A percentile compares a stretch with the other conserved stretches of the same genome.
Evolutionary conservation across 2,888 invertebrate genomes (phyloP).

Genomic region (Formica aserva): DNA sequence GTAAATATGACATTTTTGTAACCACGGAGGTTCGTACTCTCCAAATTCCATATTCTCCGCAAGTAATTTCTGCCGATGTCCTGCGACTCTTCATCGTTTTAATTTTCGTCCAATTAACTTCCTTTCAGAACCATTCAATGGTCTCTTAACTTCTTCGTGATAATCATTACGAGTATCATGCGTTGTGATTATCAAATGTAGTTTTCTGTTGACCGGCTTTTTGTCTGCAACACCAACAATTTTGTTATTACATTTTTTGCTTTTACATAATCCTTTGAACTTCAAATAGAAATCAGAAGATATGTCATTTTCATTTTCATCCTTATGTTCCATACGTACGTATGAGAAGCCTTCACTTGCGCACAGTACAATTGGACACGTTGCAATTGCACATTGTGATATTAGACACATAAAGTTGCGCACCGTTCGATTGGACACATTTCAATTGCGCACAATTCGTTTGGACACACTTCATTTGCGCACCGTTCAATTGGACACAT

Average conservation of each 20-base stretch:
- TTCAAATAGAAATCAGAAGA: not conserved
- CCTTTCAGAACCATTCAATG: slow-evolving; percentile 43
- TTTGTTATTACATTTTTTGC: not conserved
- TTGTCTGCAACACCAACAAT: not conserved
- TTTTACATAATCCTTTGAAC: slow-evolving; percentile 14
- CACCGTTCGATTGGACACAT: too few species aligned
- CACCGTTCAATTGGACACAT: too few species aligned
- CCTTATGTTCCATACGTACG: slow-evolving; percentile 12
- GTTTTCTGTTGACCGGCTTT: not conserved
- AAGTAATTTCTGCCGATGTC: slow-evolving; percentile 11
- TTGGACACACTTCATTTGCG: too few species aligned
- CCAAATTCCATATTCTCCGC: slow-evolving; percentile 5
- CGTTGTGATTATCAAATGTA: slow-evolving; percentile 39
- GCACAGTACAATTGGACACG: too few species aligned
- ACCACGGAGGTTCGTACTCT: not conserved
- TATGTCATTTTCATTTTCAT: not conserved
- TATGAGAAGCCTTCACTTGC: not conserved
- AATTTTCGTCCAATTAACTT: slow-evolving; percentile 12
- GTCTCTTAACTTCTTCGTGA: slow-evolving; percentile 55
- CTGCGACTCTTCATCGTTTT: not conserved
- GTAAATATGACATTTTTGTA: slow-evolving; percentile 17
- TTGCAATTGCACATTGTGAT: too few species aligned
- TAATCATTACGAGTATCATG: slow-evolving; percentile 56
- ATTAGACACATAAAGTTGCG: too few species aligned
- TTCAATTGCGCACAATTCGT: too few species aligned